phyloP scores from a whole-genome alignment of 2,888 invertebrate species.

The Noctuana brunneofusca region DNA sequence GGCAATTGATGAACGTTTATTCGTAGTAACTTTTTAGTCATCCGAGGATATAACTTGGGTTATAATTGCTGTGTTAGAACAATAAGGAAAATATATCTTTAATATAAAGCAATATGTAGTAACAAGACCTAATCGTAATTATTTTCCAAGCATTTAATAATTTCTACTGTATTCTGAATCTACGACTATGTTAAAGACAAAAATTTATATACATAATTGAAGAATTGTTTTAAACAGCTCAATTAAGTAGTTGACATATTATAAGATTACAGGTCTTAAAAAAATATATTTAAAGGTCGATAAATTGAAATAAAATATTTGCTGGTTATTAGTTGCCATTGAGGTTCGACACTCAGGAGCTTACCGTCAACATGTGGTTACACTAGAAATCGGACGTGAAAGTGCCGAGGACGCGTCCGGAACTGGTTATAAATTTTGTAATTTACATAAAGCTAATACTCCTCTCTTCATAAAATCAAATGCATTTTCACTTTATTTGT shows the following conservation, averaged over 20 bases:
- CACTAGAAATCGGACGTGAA: constrained; percentile 71
- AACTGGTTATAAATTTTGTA: constrained; percentile 64
- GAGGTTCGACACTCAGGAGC: not conserved
- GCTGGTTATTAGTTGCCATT: not conserved
- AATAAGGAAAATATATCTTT: no score
- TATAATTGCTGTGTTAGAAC: no score
- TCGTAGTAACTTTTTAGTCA: not conserved
- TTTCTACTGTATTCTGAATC: no score
- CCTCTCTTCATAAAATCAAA: constrained; percentile 35
- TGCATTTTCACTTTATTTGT: constrained; percentile 22
- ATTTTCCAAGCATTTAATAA: no score
- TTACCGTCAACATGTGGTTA: constrained; percentile 45
- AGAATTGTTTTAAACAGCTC: no score
- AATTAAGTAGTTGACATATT: no score
- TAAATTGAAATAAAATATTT: not conserved
- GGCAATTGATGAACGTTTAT: not conserved
- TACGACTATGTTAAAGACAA: not conserved
- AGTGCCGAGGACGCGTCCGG: constrained; percentile 63
- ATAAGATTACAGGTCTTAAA: no score
- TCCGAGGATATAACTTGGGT: not conserved
- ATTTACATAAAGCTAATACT: constrained; percentile 58
- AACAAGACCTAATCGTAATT: no score
- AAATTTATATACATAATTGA: no score
- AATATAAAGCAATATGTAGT: no score
- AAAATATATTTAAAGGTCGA: not conserved